Evolutionary conservation across 2,888 invertebrate species (phyloP).

Genomic region (Calliphora vomitoria): DNA sequence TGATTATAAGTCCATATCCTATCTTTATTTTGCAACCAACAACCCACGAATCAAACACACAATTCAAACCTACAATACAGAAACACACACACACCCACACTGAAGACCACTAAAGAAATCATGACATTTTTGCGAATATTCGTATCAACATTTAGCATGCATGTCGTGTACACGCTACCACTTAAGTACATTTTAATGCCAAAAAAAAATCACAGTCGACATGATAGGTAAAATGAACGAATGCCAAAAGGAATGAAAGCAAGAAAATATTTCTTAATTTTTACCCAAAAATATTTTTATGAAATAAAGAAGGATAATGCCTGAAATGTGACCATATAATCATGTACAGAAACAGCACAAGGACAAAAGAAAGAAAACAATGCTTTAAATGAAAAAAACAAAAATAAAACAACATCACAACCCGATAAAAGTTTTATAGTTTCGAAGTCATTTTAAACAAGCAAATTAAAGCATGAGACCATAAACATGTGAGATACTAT

Average conservation of each 20-base stretch:
- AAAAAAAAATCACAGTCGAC: slow-evolving; percentile 59
- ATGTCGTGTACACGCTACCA: slow-evolving; percentile 72
- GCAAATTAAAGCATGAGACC: neutral
- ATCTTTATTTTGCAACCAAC: slow-evolving; percentile 17
- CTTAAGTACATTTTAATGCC: slow-evolving; percentile 73
- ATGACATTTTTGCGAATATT: slow-evolving; percentile 51
- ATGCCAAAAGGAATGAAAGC: slow-evolving; percentile 18
- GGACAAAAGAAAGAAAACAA: neutral
- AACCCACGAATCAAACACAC: neutral
- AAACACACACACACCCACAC: neutral
- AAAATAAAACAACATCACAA: neutral
- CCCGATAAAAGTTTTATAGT: slow-evolving; percentile 23
- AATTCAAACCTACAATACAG: neutral
- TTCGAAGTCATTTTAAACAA: neutral
- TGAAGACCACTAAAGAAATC: slow-evolving; percentile 21
- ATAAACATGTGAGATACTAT: neutral
- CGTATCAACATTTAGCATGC: slow-evolving; percentile 65
- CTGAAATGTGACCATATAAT: slow-evolving; percentile 31
- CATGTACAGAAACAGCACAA: neutral
- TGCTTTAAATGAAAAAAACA: neutral
- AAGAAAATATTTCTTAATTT: slow-evolving; percentile 37
- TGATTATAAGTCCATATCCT: slow-evolving; percentile 49
- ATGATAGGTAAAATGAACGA: slow-evolving; percentile 39
- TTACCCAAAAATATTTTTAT: slow-evolving; percentile 8
- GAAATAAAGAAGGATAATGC: slow-evolving; percentile 42